Conservation (phyloP, 2,888 invertebrate species). For the Athalia rosae region DNA sequence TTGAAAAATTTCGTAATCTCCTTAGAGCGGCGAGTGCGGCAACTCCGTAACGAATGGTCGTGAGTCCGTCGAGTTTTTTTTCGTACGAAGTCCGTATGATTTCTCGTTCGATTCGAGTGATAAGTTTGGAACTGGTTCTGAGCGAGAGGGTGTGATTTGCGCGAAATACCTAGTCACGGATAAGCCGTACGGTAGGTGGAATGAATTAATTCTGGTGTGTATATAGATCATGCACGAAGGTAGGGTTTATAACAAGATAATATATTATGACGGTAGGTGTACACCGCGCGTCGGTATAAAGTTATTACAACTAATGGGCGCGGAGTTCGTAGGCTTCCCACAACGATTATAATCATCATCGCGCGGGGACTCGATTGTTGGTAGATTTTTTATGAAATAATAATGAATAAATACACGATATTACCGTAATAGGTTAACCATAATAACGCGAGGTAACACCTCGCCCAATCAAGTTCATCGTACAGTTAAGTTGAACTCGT, state of each 20-base stretch:
- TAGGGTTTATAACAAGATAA: constrained; percentile 2
- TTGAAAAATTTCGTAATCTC: no score
- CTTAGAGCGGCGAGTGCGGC: no score
- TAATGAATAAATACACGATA: constrained; percentile 35
- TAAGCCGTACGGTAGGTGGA: constrained; percentile 3
- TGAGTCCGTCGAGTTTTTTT: no score
- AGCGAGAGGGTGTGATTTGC: no score
- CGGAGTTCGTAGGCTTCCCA: constrained; percentile 45
- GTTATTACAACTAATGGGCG: constrained; percentile 38
- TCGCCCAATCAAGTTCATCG: constrained; percentile 39
- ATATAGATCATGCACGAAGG: background rate
- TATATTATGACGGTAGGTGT: constrained; percentile 1
- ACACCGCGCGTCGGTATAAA: background rate
- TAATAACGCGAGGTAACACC: background rate
- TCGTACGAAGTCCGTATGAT: no score
- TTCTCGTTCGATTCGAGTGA: no score
- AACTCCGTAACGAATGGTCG: no score
- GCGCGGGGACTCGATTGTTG: constrained; percentile 34
- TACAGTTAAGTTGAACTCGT: constrained; percentile 38
- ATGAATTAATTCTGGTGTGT: constrained; percentile 4
- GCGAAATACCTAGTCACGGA: background rate
- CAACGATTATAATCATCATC: constrained; percentile 40
- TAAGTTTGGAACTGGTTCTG: no score
- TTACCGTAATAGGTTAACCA: constrained; percentile 16
- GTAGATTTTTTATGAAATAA: constrained; percentile 29